These are phyloP conservation scores for Pyrocephalus nanus DNA, from an alignment of 2,797 vertebrate species.

Conservation along the genomic window DNA sequence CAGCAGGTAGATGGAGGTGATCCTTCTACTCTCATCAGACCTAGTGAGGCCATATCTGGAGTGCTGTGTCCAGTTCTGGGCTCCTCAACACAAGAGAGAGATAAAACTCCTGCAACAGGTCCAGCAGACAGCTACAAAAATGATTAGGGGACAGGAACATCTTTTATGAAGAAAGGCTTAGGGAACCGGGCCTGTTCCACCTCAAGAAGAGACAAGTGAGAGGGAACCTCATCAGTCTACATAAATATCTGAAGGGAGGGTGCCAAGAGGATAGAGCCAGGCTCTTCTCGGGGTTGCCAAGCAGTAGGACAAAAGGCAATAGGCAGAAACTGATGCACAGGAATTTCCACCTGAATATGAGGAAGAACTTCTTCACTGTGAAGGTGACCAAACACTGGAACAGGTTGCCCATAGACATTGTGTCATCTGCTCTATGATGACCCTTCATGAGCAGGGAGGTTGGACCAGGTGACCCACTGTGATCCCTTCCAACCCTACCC, in stretches of 20 bases:
- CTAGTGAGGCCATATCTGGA: not conserved
- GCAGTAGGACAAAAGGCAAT: not conserved
- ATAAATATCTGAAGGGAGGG: not conserved
- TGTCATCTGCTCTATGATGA: not conserved
- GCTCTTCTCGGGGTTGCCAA: accelerated
- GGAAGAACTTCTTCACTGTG: not conserved
- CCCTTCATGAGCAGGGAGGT: not conserved
- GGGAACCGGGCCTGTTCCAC: not conserved
- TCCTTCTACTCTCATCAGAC: not conserved
- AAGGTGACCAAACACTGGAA: not conserved
- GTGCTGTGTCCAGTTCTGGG: not conserved
- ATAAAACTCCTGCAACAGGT: not conserved
- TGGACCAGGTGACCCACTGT: not conserved
- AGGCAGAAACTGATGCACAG: not conserved
- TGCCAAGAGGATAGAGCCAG: not conserved
- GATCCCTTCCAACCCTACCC: not conserved
- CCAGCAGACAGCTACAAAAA: not conserved
- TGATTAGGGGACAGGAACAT: not conserved
- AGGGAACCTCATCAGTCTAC: not conserved
- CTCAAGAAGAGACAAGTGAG: not conserved
- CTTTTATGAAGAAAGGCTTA: not conserved
- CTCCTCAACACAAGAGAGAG: not conserved
- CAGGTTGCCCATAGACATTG: not conserved
- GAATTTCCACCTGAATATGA: not conserved
- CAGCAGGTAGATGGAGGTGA: not conserved